phyloP scores from a whole-genome alignment of 1,140 invertebrate species.

The Trachelipus rathkii region DNA sequence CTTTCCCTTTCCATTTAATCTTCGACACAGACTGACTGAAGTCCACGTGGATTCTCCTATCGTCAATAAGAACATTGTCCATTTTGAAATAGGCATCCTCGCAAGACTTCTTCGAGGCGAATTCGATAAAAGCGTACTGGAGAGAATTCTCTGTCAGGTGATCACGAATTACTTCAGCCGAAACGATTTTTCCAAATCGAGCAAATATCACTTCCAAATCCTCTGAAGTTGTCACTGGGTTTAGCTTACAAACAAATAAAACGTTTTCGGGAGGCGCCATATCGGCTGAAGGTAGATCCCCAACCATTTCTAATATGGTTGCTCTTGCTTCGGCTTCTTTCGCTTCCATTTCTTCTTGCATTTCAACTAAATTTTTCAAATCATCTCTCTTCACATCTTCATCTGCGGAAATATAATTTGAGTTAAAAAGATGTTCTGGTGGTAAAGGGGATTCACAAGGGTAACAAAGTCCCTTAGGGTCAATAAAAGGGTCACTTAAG shows the following conservation, averaged over 20 bases:
- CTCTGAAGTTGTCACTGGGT: slow-evolving; percentile 96
- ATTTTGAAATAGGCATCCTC: slow-evolving; percentile 99
- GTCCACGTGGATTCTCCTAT: slow-evolving; percentile 96
- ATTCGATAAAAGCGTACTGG: slow-evolving; percentile 99
- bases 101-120: slow-evolving; percentile 88
- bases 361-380: slow-evolving; percentile 75
- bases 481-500: slow-evolving; percentile 92
- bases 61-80: slow-evolving; percentile 99
- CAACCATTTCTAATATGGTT: slow-evolving; percentile 97
- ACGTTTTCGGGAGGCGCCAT: slow-evolving; percentile 98
- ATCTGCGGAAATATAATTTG: slow-evolving; percentile 86
- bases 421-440: slow-evolving; percentile 66
- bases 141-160: slow-evolving; percentile 87
- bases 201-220: slow-evolving; percentile 98
- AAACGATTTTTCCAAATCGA: slow-evolving; percentile 87
- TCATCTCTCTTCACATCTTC: slow-evolving; percentile 89
- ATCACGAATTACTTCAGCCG: slow-evolving; percentile 96
- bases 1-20: slow-evolving; percentile 80
- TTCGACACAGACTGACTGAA: slow-evolving; percentile 98
- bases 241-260: slow-evolving; percentile 98
- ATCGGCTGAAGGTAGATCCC: slow-evolving; percentile 94
- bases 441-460: slow-evolving; percentile 85
- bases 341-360: slow-evolving; percentile 81
- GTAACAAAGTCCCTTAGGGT: slow-evolving; percentile 69
- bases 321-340: slow-evolving; percentile 93